Evolutionary conservation across 2,113 vertebrate genomes (phyloP).

Genomic region (Microtus montanus): DNA sequence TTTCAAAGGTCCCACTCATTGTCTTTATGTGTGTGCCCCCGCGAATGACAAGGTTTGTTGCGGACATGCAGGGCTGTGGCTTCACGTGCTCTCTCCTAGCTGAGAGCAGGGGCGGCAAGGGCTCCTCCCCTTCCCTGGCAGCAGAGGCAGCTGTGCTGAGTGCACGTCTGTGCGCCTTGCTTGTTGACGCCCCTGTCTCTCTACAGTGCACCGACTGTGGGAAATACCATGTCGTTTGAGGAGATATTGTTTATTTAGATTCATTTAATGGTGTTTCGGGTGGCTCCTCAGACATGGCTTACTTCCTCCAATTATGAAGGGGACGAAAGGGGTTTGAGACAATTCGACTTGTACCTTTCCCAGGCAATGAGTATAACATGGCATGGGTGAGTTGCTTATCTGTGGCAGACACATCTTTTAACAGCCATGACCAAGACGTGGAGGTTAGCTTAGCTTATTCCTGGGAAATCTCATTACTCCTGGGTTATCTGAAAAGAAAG

Average conservation of each 20-base stretch:
- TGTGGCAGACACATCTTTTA: constrained; percentile 65
- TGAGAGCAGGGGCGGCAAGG: background rate
- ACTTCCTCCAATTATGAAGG: constrained; percentile 72
- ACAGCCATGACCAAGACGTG: constrained; percentile 63
- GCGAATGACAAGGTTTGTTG: constrained; percentile 14
- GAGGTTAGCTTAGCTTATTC: constrained; percentile 64
- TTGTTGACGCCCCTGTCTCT: constrained; percentile 75
- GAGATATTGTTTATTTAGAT: constrained; percentile 74
- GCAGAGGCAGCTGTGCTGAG: constrained; percentile 45
- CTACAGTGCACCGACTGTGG: constrained; percentile 65
- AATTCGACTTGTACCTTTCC: constrained; percentile 78
- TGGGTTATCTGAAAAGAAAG: constrained; percentile 63
- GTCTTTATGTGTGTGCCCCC: constrained; percentile 25
- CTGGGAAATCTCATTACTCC: constrained; percentile 60
- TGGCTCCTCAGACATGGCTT: constrained; percentile 70
- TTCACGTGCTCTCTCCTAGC: background rate
- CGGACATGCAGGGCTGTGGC: constrained; percentile 28
- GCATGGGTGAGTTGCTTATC: constrained; percentile 56
- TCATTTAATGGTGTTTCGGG: constrained; percentile 72
- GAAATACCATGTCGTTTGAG: constrained; percentile 65
- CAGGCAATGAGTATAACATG: constrained; percentile 78
- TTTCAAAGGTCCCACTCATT: constrained; percentile 11
- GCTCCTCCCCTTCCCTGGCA: background rate
- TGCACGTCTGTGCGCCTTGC: constrained; percentile 9
- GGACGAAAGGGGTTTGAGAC: constrained; percentile 72